Conservation (phyloP, 2,113 vertebrate genomes). For the Pseudonaja textilis region DNA sequence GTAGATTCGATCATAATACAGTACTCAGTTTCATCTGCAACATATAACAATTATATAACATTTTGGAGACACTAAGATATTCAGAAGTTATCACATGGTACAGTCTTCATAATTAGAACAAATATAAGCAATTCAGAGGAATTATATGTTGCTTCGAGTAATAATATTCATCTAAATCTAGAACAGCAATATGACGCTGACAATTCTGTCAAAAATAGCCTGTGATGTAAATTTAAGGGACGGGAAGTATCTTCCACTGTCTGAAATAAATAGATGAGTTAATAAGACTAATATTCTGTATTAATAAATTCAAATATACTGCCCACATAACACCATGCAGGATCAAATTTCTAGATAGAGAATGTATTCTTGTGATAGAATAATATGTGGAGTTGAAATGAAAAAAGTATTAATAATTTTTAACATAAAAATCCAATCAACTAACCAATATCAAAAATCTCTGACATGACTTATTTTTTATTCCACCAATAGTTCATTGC, state of each 20-base stretch:
- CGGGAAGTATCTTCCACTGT: neutral
- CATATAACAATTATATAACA: conserved; percentile 59
- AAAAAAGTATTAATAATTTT: conserved; percentile 31
- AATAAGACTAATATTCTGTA: neutral
- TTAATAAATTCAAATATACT: neutral
- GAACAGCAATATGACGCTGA: conserved; percentile 10
- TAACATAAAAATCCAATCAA: conserved; percentile 5
- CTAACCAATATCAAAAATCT: conserved; percentile 8
- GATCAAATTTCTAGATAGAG: conserved; percentile 8
- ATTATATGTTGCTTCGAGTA: conserved; percentile 30
- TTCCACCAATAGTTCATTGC: conserved; percentile 33
- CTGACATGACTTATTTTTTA: conserved; percentile 19
- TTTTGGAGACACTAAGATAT: conserved; percentile 37
- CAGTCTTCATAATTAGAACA: neutral
- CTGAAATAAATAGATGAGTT: neutral
- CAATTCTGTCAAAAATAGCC: conserved; percentile 15
- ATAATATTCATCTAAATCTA: conserved; percentile 24
- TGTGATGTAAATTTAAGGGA: neutral
- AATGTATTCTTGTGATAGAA: neutral
- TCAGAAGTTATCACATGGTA: conserved; percentile 37
- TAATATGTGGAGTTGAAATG: neutral
- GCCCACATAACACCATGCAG: neutral
- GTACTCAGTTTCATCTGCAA: conserved; percentile 61
- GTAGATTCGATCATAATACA: conserved; percentile 48
- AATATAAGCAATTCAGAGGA: conserved; percentile 26